Base-by-base conservation (phyloP, 2,888 invertebrate species). In the Heliconius aoede region DNA sequence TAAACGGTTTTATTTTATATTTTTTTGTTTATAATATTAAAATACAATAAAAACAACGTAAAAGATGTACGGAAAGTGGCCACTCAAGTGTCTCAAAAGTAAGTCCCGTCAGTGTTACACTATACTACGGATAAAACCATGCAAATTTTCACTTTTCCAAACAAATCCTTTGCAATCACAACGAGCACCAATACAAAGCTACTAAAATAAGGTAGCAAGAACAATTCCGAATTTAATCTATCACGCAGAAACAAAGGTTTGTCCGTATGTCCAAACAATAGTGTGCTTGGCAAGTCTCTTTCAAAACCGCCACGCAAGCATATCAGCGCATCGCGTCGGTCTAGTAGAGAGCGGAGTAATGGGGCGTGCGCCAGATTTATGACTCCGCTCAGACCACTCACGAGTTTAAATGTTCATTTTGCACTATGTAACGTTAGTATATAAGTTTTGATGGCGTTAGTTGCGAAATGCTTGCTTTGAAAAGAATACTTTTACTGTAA, bases 311-410 rank as follows among this genome's bases (percentile, higher is more conserved):
- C 73, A 68, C 79, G 77, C 79, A 81, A 80, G 82, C 81, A 81
- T 77, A 81, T 82, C 82, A 80, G 73, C 75, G 69, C 78, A 80
- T 78, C 58, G 67, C 78, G 79, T 77, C 74, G 79, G 82, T 64
- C 64, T 36, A 64, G n/a, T 24, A 64, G 80, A 81, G 82, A 78
- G 79, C 77, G 81, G 81, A 82, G 85, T 85, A 85, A 86, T 86
- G 85, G 85, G 84, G 81, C 85, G 83, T 82, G 79, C 82, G 65
- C 81, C 84, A 85, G 86, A 86, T 86, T 86, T 86, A 86, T 86
- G 82, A 82, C 82, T 80, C 80, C 82, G 83, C 82, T 82, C 83
- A 83, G 82, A 83, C 82, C 83, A 83, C 84, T 84, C 82, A 82
- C 79, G 80, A 83, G 83, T 84, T 82, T 80, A 82, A 84, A 81